Conservation (phyloP, 64 coral and sea anemone species). For the Montipora foliosa region DNA sequence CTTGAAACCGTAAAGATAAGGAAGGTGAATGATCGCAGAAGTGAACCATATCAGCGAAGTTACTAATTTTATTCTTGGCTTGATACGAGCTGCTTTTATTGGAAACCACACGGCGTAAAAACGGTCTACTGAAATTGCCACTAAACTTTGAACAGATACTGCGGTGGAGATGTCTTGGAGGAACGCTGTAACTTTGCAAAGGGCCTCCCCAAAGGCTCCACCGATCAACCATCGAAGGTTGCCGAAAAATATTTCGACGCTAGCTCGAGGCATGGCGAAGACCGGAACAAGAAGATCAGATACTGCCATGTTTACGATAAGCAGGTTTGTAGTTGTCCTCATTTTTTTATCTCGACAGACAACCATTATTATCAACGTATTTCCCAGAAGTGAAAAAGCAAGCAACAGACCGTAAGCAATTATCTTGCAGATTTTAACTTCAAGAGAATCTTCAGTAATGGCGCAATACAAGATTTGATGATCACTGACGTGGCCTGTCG, state of each 20-base stretch:
- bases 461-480: not conserved
- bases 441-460: constrained; percentile 6
- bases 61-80: constrained; percentile 25
- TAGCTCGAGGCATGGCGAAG: constrained; percentile 52
- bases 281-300: constrained; percentile 60
- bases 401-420: constrained; percentile 35
- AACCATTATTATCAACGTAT: constrained; percentile 47
- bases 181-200: constrained; percentile 56
- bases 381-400: constrained; percentile 32
- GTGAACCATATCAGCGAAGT: constrained; percentile 18
- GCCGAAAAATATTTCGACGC: constrained; percentile 33
- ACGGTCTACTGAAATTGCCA: constrained; percentile 47
- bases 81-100: constrained; percentile 10
- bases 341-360: constrained; percentile 53
- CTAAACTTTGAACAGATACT: constrained; percentile 46
- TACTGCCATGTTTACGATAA: constrained; percentile 70
- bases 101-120: constrained; percentile 68
- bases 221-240: constrained; percentile 44
- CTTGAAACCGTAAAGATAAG: constrained; percentile 30
- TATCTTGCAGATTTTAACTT: constrained; percentile 14
- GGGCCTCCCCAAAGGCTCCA: constrained; percentile 28
- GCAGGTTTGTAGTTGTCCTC: constrained; percentile 56
- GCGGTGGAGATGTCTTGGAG: constrained; percentile 40
- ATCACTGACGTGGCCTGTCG: not conserved
- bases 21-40: not conserved